phyloP scores from a whole-genome alignment of 2,113 vertebrate genomes.

The Aegithalos caudatus region DNA sequence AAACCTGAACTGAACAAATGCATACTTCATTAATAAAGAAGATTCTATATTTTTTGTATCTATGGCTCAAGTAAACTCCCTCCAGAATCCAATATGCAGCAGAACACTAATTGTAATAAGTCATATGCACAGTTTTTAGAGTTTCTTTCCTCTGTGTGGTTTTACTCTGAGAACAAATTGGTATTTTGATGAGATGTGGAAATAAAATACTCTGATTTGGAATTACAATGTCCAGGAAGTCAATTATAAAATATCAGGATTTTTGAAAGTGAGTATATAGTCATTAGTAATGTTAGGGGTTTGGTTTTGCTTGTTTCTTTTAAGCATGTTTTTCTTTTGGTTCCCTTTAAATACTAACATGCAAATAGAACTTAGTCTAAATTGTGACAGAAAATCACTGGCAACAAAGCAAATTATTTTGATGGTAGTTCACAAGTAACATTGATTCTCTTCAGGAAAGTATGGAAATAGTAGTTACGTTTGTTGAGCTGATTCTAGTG shows the following conservation, averaged over 20 bases:
- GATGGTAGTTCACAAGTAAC: neutral
- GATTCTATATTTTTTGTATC: neutral
- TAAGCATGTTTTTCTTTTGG: neutral
- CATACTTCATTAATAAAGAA: neutral
- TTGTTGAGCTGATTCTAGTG: neutral
- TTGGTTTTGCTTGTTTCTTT: neutral
- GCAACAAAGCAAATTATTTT: neutral
- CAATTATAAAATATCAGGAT: neutral
- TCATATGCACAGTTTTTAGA: neutral
- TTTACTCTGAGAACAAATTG: neutral
- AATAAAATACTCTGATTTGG: neutral
- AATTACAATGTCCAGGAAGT: neutral
- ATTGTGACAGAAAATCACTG: neutral
- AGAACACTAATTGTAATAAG: neutral
- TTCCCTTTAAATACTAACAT: neutral
- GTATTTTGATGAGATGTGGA: neutral
- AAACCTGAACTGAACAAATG: slow-evolving; percentile 4
- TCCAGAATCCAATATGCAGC: neutral
- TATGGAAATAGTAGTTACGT: neutral
- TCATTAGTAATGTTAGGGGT: neutral
- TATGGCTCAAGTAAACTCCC: neutral
- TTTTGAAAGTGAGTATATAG: neutral
- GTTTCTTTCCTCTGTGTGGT: neutral
- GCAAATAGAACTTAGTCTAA: neutral
- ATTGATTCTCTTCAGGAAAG: neutral